Conservation (phyloP, 2,888 invertebrate species). For the Chrysomela aeneicollis region DNA sequence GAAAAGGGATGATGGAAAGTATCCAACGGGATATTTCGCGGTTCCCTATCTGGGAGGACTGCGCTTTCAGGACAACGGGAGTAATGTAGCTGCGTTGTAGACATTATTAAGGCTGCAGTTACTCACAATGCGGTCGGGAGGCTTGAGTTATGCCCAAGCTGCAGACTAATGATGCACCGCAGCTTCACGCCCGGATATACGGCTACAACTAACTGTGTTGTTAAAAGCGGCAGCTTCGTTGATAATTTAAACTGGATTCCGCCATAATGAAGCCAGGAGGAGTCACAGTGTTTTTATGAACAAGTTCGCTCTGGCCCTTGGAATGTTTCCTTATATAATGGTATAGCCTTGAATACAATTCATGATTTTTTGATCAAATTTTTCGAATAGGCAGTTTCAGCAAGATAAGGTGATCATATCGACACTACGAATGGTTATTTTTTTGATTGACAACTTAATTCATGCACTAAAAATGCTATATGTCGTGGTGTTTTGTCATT, state of each 20-base stretch:
- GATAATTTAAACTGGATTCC: slow-evolving; percentile 48
- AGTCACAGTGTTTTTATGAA: too few relatives aligned
- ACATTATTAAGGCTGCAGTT: slow-evolving; percentile 60
- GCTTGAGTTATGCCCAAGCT: slow-evolving; percentile 55
- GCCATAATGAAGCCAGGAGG: slow-evolving; percentile 42
- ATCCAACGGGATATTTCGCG: slow-evolving; percentile 36
- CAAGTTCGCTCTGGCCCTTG: too few relatives aligned
- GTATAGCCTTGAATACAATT: too few relatives aligned
- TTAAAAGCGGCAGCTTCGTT: slow-evolving; percentile 51
- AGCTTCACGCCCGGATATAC: slow-evolving; percentile 49
- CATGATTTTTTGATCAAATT: too few relatives aligned
- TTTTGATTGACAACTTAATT: too few relatives aligned
- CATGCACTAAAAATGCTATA: too few relatives aligned
- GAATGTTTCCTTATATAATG: too few relatives aligned
- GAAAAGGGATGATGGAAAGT: slow-evolving; percentile 34
- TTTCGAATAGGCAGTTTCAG: too few relatives aligned
- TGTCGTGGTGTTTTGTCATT: too few relatives aligned
- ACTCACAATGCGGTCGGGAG: slow-evolving; percentile 58
- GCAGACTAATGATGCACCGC: slow-evolving; percentile 58
- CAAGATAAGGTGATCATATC: too few relatives aligned
- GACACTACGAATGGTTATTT: too few relatives aligned
- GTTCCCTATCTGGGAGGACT: slow-evolving; percentile 32
- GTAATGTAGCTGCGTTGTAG: slow-evolving; percentile 50
- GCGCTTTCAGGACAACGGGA: slow-evolving; percentile 42
- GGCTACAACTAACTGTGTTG: slow-evolving; percentile 52